phyloP scores from a whole-genome alignment of 2,888 invertebrate species.

The Agrotis segetum region DNA sequence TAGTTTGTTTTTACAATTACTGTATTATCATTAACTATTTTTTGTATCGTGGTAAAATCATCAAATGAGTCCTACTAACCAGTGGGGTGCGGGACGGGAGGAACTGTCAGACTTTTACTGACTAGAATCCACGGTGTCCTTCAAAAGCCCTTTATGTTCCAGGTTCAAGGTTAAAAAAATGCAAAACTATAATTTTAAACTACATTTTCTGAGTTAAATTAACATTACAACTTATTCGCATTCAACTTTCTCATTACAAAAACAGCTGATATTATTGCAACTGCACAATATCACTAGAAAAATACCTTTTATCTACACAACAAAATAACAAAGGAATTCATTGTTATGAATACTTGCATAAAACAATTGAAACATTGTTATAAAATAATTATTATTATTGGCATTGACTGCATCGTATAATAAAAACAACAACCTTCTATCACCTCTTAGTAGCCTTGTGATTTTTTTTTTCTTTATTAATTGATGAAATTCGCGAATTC shows the following conservation, averaged over 20 bases:
- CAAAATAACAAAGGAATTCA: slow-evolving; percentile 15
- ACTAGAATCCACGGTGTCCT: no score
- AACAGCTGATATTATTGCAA: slow-evolving; percentile 37
- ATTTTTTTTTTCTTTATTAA: no score
- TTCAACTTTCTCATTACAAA: slow-evolving; percentile 1
- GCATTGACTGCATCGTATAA: not conserved
- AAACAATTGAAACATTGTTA: not conserved
- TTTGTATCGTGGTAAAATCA: no score
- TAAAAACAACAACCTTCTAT: not conserved
- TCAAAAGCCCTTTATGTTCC: no score
- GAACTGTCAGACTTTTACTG: no score
- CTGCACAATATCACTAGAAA: slow-evolving; percentile 16
- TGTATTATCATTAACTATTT: no score
- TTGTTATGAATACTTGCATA: not conserved
- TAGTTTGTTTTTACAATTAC: no score
- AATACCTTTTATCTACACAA: slow-evolving; percentile 35
- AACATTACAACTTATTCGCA: not conserved
- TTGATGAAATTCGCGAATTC: no score
- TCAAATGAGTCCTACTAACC: no score
- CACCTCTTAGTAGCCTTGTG: not conserved
- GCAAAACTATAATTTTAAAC: slow-evolving; percentile 13
- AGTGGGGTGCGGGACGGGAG: no score
- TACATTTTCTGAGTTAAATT: not conserved
- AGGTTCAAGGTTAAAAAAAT: no score
- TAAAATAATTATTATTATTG: not conserved